Conservation (phyloP, 2,113 vertebrate species). For the Cygnus buccinator region DNA sequence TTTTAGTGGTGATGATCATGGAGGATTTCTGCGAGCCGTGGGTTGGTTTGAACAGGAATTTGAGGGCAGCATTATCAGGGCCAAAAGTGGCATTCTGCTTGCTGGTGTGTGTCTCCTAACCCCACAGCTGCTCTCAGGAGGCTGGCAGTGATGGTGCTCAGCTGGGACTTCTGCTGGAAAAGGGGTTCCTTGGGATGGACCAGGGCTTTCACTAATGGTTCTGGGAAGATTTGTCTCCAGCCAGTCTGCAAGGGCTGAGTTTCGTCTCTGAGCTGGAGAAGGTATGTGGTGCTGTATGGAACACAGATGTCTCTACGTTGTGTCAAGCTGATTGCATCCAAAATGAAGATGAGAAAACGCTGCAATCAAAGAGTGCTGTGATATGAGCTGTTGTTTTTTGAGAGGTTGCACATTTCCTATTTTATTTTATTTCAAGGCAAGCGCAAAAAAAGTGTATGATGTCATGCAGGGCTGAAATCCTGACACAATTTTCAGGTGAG, state of each 20-base stretch:
- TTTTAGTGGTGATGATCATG: background rate
- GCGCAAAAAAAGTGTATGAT: too few relatives aligned
- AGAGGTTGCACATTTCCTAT: too few relatives aligned
- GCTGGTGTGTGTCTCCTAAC: background rate
- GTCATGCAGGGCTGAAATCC: background rate
- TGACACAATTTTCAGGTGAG: rapidly evolving
- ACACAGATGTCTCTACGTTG: background rate
- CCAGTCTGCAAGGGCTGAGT: background rate
- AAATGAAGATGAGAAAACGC: background rate
- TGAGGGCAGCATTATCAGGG: background rate
- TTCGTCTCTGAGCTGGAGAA: background rate
- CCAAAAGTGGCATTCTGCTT: background rate
- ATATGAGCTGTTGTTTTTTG: too few relatives aligned
- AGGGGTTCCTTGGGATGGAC: background rate
- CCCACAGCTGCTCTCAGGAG: background rate
- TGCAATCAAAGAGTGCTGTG: too few relatives aligned
- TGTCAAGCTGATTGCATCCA: background rate
- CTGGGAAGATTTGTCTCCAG: background rate
- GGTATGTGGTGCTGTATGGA: background rate
- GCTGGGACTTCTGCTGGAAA: background rate
- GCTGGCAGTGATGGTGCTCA: background rate
- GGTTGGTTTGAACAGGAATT: too few relatives aligned
- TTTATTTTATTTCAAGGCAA: too few relatives aligned
- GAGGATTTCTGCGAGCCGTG: background rate
- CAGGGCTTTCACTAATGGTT: background rate